phyloP scores from a whole-genome alignment of 1,140 invertebrate species.

The Achatina immaculata region DNA sequence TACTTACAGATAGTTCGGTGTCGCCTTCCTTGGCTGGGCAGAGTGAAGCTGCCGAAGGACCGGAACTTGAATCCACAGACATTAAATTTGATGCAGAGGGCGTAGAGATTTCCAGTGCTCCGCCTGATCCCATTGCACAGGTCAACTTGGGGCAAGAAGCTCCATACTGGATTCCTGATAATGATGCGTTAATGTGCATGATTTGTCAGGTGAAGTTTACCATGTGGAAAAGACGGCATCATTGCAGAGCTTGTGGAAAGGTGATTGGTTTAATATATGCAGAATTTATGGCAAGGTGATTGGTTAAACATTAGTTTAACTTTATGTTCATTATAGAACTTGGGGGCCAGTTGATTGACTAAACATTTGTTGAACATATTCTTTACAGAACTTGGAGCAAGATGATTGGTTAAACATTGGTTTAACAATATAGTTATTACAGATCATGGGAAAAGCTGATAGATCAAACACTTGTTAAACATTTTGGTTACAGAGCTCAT shows the following conservation, averaged over 20 bases:
- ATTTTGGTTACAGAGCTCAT: no score
- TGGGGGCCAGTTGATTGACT: no score
- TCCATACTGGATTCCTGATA: conserved; percentile 84
- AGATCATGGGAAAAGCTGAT: no score
- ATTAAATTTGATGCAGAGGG: background rate
- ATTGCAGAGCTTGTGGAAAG: conserved; percentile 92
- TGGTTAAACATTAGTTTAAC: no score
- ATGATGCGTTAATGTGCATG: conserved; percentile 91
- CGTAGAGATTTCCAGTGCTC: background rate
- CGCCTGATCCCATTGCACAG: background rate
- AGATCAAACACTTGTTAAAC: no score
- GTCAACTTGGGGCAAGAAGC: conserved; percentile 62
- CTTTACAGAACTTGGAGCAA: no score
- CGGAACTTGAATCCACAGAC: background rate
- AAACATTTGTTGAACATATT: no score
- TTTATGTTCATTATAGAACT: no score
- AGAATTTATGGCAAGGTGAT: no score
- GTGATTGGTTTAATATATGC: conserved; percentile 63
- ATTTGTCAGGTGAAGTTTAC: conserved; percentile 92
- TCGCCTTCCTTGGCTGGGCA: background rate
- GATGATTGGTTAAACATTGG: no score
- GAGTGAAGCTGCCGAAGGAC: background rate
- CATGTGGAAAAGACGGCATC: conserved; percentile 92
- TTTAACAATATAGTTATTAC: no score
- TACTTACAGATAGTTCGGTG: background rate